These are phyloP conservation scores for Zaprionus ghesquierei DNA, from an alignment of 1,140 invertebrate species.

Conservation along the genomic window DNA sequence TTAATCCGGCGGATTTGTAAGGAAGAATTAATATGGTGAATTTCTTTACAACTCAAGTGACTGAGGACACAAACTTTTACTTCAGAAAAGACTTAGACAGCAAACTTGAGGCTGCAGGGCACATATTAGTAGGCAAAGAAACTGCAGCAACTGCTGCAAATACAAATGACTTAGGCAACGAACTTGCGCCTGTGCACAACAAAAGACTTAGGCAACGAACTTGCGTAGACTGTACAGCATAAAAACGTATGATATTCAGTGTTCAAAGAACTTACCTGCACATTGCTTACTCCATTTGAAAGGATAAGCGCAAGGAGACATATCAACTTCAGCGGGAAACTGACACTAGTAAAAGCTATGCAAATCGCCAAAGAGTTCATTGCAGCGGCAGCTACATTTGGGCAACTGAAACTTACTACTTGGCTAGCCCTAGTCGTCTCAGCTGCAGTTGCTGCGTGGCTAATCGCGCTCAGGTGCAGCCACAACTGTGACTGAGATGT, in stretches of 20 bases:
- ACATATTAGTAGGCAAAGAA: no score
- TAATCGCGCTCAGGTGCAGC: constrained; percentile 17
- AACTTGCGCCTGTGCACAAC: no score
- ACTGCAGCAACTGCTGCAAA: not conserved
- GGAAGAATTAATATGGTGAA: no score
- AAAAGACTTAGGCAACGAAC: no score
- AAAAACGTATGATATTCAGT: no score
- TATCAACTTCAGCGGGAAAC: no score
- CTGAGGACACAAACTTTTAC: constrained; percentile 5
- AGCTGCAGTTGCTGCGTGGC: not conserved
- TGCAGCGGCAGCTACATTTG: not conserved
- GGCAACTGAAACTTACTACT: not conserved
- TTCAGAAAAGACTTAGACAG: not conserved
- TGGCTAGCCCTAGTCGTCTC: not conserved
- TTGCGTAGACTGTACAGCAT: not conserved
- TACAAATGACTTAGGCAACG: not conserved
- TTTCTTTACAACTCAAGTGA: not conserved
- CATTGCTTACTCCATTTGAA: no score
- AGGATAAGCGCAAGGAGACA: no score
- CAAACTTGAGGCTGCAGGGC: not conserved
- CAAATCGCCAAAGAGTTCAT: not conserved
- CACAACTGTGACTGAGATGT: not conserved
- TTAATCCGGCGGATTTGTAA: not conserved
- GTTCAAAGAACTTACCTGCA: no score
- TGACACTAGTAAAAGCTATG: not conserved